phyloP scores from a whole-genome alignment of 2,113 vertebrate species.

The Hiodon tergisus region DNA sequence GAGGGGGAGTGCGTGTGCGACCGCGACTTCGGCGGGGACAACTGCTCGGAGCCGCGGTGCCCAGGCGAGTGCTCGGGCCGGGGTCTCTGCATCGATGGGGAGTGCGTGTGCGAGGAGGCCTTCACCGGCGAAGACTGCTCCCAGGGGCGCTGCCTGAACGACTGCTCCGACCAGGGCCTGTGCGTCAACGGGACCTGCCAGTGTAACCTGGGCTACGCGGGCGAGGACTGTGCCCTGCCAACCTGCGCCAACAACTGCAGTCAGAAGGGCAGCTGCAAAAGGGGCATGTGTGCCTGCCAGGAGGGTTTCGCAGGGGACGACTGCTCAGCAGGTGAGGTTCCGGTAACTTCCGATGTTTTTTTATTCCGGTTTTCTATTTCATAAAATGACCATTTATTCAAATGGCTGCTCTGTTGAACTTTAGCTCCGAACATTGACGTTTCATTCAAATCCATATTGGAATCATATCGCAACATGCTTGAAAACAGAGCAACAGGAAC shows the following conservation, averaged over 20 bases:
- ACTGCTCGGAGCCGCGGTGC: conserved; percentile 84
- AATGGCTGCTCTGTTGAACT: background rate
- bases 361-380: no score
- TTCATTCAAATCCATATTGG: no score
- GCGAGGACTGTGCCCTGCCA: conserved; percentile 78
- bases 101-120: conserved; percentile 88
- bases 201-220: conserved; percentile 77
- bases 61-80: conserved; percentile 78
- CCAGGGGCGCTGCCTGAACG: conserved; percentile 76
- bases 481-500: no score
- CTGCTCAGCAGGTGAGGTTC: conserved; percentile 79
- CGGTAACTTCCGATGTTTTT: no score
- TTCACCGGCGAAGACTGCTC: conserved; percentile 83
- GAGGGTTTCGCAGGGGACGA: conserved; percentile 84
- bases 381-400: no score
- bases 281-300: conserved; percentile 82
- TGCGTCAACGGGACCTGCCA: conserved; percentile 85
- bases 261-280: conserved; percentile 75
- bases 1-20: conserved; percentile 92
- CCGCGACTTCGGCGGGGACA: conserved; percentile 81
- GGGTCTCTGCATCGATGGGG: conserved; percentile 85
- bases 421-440: no score
- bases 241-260: conserved; percentile 86
- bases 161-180: conserved; percentile 81
- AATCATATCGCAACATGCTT: no score